Evolutionary conservation across 2,888 invertebrate genomes (phyloP).

Genomic region (Andricus curvator): DNA sequence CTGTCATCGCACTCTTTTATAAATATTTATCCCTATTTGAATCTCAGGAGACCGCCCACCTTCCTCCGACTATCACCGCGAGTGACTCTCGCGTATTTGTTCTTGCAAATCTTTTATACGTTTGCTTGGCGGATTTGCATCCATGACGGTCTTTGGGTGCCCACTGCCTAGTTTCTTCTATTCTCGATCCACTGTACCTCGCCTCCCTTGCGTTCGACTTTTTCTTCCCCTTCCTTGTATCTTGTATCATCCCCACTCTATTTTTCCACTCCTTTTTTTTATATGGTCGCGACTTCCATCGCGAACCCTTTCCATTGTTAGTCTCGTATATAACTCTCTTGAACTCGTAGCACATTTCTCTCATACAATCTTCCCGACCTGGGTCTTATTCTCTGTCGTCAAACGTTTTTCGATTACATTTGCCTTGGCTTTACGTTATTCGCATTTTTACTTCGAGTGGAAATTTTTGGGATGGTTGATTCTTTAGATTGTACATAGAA

Average conservation of each 20-base stretch:
- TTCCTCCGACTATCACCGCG: constrained; percentile 34
- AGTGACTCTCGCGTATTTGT: constrained; percentile 63
- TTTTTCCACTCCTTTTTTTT: constrained; percentile 45
- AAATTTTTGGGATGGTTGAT: neutral
- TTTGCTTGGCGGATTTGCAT: constrained; percentile 72
- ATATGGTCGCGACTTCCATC: constrained; percentile 50
- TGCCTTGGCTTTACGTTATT: neutral
- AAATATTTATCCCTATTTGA: constrained; percentile 77
- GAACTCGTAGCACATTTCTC: constrained; percentile 36
- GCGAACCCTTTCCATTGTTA: constrained; percentile 55
- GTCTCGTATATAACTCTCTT: constrained; percentile 54
- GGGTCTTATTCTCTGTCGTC: constrained; percentile 34
- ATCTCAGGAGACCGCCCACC: constrained; percentile 64
- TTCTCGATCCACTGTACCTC: constrained; percentile 43
- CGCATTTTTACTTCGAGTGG: neutral
- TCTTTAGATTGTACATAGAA: neutral
- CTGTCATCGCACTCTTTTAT: constrained; percentile 67
- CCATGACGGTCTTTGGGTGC: constrained; percentile 63
- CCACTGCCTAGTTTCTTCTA: constrained; percentile 54
- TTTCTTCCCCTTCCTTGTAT: constrained; percentile 46
- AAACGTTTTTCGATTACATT: constrained; percentile 16
- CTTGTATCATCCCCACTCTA: constrained; percentile 50
- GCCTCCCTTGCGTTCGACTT: constrained; percentile 45
- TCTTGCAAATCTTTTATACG: constrained; percentile 74
- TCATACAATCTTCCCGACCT: constrained; percentile 43